phyloP scores from a whole-genome alignment of 2,113 vertebrate genomes.

The Lepisosteus osseus region DNA sequence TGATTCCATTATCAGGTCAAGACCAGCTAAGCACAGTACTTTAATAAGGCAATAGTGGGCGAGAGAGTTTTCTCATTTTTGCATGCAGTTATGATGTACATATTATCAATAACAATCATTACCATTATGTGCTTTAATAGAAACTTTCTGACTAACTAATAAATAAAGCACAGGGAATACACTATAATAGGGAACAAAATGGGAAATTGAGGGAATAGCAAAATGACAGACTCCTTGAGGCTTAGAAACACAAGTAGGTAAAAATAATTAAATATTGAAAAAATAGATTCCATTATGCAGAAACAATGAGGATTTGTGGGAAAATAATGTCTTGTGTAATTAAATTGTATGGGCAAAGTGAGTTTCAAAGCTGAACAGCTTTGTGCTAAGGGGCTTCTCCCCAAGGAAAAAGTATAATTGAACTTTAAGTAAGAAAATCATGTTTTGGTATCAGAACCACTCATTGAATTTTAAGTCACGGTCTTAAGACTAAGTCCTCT shows the following conservation, averaged over 20 bases:
- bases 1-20: background rate
- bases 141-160: background rate
- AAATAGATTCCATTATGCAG: background rate
- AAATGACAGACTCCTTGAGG: conserved; percentile 2
- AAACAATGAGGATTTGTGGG: background rate
- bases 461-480: too few species aligned
- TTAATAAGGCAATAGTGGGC: background rate
- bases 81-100: conserved; percentile 4
- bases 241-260: background rate
- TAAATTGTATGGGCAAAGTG: background rate
- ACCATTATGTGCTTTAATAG: background rate
- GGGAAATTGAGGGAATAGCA: background rate
- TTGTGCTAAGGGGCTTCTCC: too few species aligned
- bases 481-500: too few species aligned
- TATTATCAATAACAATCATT: conserved; percentile 8
- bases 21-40: background rate
- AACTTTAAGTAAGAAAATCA: too few species aligned
- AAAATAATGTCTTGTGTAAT: background rate
- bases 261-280: conserved; percentile 4
- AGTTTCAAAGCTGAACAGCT: background rate
- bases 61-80: background rate
- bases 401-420: too few species aligned
- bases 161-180: too few species aligned
- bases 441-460: too few species aligned
- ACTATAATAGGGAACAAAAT: too few species aligned